Base-by-base conservation (phyloP, 2,888 invertebrate genomes). In the Athripsodes cinereus region DNA sequence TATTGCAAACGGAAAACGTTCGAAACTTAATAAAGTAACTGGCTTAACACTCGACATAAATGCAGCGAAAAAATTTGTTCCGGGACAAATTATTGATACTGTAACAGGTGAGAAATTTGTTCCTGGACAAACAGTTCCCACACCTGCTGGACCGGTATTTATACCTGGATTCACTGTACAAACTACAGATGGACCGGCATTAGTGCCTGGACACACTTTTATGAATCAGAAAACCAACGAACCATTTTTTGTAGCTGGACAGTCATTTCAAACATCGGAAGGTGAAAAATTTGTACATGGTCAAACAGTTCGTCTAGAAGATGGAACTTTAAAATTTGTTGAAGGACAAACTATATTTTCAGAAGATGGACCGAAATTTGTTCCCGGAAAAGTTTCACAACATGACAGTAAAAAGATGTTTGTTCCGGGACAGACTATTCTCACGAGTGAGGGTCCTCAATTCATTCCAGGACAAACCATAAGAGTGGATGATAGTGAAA, bases 171-270 rank as follows among this genome's bases (percentile, higher is more conserved):
- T 89, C 60, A 87, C 84, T 46, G 81, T 90, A 13, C 81, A 81
- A 65, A 83, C 87, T 1, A 84, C 86, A 20, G 76, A 80, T 49
- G 86, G 87, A 22, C 85, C 86, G 0, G 79, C 83, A 22, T 74
- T 90, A 18, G 81, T 90, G 63, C 86, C 88, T n/a, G 90, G 90
- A 1, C 84, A 87, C 66, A 82, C 87, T 62, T 75, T 88, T 53
- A 78, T 78, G 21, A 78, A 81, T 62, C 80, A 82, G 66, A 75
- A 73, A 63, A 79, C 78, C 55, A 79, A 80, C 51, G 78, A 79
- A 53, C 81, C 85, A 0, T 80, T 85, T 62, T 90, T 90, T 70
- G 74, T 88, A 34, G 85, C 86, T 22, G 87, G 87, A 1, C 86
- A 87, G 73, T 82, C 84, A 0, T 70, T 87, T 11, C 78, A 81